A percentile compares a stretch with the other conserved stretches of the same genome.
Evolutionary conservation across 1,140 invertebrate species (phyloP).

Genomic region (Hycleus phaleratus): DNA sequence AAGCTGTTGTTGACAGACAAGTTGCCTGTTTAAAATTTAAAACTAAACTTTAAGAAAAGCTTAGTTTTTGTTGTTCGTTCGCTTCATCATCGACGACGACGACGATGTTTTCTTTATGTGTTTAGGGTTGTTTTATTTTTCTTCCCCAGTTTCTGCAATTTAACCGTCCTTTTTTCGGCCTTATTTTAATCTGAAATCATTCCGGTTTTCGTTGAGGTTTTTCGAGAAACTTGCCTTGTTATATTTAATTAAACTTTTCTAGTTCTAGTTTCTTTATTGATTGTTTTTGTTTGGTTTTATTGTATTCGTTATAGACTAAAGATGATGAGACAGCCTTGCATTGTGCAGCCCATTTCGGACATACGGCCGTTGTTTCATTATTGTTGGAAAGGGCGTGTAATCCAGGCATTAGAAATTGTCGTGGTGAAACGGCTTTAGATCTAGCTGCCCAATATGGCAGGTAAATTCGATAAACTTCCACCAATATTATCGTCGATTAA

Average conservation of each 20-base stretch:
- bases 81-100: too few species aligned
- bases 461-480: conserved; percentile 39
- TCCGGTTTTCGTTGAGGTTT: too few species aligned
- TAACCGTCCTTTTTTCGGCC: not conserved
- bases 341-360: conserved; percentile 91
- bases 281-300: not conserved
- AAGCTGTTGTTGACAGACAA: conserved; percentile 29
- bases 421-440: conserved; percentile 87
- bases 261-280: not conserved
- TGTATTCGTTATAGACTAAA: conserved; percentile 62
- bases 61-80: not conserved
- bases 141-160: too few species aligned
- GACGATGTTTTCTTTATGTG: too few species aligned
- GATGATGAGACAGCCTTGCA: conserved; percentile 91
- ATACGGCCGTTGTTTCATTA: conserved; percentile 78
- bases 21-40: conserved; percentile 31
- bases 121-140: too few species aligned
- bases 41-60: conserved; percentile 20
- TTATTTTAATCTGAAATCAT: too few species aligned
- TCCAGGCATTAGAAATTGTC: conserved; percentile 79
- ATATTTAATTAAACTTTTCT: conserved; percentile 5
- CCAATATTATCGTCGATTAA: not conserved
- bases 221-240: conserved; percentile 1
- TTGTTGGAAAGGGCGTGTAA: conserved; percentile 82
- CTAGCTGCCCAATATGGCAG: conserved; percentile 87